Evolutionary conservation across 2,797 vertebrate species (phyloP).

Genomic region (Pseudomugil gertrudae): DNA sequence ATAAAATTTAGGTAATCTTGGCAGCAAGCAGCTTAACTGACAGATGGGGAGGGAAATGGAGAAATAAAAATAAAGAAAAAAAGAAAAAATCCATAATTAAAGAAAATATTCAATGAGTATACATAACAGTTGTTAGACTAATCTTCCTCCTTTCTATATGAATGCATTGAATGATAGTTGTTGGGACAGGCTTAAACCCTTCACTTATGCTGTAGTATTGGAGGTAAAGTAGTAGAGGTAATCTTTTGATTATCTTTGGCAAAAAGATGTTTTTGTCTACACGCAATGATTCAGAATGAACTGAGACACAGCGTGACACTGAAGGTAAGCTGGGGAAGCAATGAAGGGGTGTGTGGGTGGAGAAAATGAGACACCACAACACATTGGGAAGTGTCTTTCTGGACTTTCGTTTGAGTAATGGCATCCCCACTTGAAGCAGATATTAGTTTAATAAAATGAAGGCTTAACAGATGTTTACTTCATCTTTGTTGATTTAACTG

Average conservation of each 20-base stretch:
- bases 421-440: conserved; percentile 62
- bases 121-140: background rate
- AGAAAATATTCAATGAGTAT: background rate
- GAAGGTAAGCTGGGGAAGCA: conserved; percentile 43
- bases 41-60: background rate
- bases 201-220: background rate
- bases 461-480: conserved; percentile 1
- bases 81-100: conserved; percentile 21
- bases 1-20: conserved; percentile 49
- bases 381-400: conserved; percentile 62
- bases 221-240: conserved; percentile 9
- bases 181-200: background rate
- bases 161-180: background rate
- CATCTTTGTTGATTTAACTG: conserved; percentile 5
- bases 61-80: background rate
- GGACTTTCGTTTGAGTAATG: conserved; percentile 64
- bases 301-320: conserved; percentile 18
- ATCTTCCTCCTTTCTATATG: background rate
- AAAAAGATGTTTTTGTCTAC: conserved; percentile 36
- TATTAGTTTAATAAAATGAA: conserved; percentile 34
- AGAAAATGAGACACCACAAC: conserved; percentile 63
- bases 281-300: conserved; percentile 42
- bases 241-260: conserved; percentile 22
- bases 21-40: conserved; percentile 46
- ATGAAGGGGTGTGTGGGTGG: conserved; percentile 46